Evolutionary conservation across 2,113 vertebrate species (phyloP), one percentile per base, ranked within the genome.

Genomic region (Sterna hirundo): DNA sequence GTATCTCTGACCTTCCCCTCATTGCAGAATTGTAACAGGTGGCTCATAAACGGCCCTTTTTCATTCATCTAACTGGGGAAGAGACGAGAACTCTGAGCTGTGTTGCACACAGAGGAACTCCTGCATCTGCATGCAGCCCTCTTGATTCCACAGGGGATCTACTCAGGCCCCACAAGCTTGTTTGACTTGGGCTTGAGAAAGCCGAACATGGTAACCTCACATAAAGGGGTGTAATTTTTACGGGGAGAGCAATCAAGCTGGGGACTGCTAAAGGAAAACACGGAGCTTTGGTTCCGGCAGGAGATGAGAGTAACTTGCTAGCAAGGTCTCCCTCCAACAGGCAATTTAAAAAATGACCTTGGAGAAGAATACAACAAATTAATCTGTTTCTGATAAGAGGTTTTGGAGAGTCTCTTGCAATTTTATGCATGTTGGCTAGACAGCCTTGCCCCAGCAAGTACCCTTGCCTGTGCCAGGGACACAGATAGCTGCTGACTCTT

Each of bases 361-460:
- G 96, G 69, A 93, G 69, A 92, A 88, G 72, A 90, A 86, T 79
- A 76, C 27, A 84, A 74, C 55, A 88, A 96, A 94, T 77, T 85
- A 94, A 90, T 96, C 90, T 69, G 38, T 64, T 47, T 84, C 91
- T 76, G 72, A 91, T 90, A 83, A 93, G 88, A 86, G 57, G 55
- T 78, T 97, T 93, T 92, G 94, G 92, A 93, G 88, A 96, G 68
- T 40, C 60, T 79, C 52, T 86, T 86, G 61, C 65, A 84, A 94
- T 94, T 94, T 91, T 84, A 79, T 86, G 77, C 65, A 20, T 64
- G 68, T 90, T 95, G 95, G 78, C 71, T 90, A 75, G 70, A 80
- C 36, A 95, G 70, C 58, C 93, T 96, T 96, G 90, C 66, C 93
- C 90, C 72, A 78, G 92, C 62, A 96, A 88, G 49, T 44, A 89